A percentile compares a stretch with the other conserved stretches of the same genome.
Conservation (phyloP, 2,797 vertebrate genomes). For the Amazona ochrocephala region DNA sequence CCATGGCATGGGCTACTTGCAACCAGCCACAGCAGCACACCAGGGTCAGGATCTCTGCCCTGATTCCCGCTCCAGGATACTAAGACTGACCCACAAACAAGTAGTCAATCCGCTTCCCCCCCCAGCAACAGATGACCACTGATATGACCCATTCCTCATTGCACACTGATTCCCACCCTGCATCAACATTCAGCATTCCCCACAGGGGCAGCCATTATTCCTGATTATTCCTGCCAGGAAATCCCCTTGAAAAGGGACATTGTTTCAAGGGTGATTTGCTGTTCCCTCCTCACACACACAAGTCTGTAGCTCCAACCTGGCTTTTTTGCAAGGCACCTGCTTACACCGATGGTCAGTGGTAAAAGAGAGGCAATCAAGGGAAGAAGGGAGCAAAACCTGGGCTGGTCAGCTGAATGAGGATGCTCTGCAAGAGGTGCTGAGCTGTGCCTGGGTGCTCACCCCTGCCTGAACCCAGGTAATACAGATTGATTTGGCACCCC, state of each 20-base stretch:
- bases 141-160: background rate
- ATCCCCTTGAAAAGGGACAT: constrained; percentile 21
- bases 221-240: background rate
- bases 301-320: background rate
- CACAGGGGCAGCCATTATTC: background rate
- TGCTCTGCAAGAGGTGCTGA: background rate
- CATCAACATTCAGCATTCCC: background rate
- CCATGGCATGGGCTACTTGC: background rate
- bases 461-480: background rate
- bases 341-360: fast-evolving
- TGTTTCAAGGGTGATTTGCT: constrained; percentile 3
- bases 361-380: background rate
- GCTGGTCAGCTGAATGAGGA: fast-evolving
- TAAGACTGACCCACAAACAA: background rate
- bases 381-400: fast-evolving
- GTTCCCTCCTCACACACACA: background rate
- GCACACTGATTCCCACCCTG: fast-evolving
- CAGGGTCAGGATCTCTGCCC: background rate
- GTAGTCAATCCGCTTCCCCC: background rate
- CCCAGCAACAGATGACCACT: fast-evolving
- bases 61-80: background rate
- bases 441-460: background rate
- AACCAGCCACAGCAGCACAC: background rate
- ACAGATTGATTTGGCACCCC: background rate
- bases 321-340: background rate